A percentile compares a stretch with the other conserved stretches of the same genome.
These are phyloP conservation scores for Nebria ingens DNA, from an alignment of 1,140 invertebrate species.

Conservation along the genomic window DNA sequence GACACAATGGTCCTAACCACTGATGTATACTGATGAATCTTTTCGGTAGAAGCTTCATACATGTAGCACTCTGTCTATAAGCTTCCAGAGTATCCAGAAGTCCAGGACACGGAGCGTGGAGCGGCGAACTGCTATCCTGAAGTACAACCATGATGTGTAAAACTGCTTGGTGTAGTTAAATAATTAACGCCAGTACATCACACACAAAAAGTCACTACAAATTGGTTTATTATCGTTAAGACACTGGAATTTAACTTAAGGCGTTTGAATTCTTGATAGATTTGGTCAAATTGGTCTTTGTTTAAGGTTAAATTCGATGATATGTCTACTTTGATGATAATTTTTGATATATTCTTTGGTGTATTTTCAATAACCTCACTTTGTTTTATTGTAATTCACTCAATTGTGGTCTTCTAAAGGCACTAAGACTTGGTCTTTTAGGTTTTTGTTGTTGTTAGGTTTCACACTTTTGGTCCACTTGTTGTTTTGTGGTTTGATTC, in stretches of 20 bases:
- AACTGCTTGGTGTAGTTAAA: slow-evolving; percentile 18
- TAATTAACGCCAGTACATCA: slow-evolving; percentile 18
- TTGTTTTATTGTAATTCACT: not conserved
- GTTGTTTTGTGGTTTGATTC: too few relatives aligned
- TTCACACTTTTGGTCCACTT: not conserved
- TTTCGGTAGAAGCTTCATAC: slow-evolving; percentile 78
- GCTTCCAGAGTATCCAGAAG: slow-evolving; percentile 38
- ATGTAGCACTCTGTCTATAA: slow-evolving; percentile 65
- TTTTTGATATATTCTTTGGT: slow-evolving; percentile 1
- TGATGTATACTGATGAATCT: slow-evolving; percentile 79
- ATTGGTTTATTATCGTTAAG: slow-evolving; percentile 11
- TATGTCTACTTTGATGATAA: not conserved
- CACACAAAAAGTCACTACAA: slow-evolving; percentile 15
- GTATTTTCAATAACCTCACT: not conserved
- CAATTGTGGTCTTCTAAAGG: not conserved
- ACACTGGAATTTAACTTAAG: not conserved
- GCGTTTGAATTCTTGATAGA: not conserved
- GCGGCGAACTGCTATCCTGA: slow-evolving; percentile 34
- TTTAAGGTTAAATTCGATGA: not conserved
- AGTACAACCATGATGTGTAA: slow-evolving; percentile 34
- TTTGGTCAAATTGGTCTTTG: not conserved
- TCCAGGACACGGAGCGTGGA: slow-evolving; percentile 35
- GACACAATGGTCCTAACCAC: slow-evolving; percentile 68
- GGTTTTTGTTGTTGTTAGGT: not conserved
- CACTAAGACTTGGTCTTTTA: not conserved